Base-by-base conservation (phyloP, 2,888 invertebrate genomes). In the Colostygia pectinataria region DNA sequence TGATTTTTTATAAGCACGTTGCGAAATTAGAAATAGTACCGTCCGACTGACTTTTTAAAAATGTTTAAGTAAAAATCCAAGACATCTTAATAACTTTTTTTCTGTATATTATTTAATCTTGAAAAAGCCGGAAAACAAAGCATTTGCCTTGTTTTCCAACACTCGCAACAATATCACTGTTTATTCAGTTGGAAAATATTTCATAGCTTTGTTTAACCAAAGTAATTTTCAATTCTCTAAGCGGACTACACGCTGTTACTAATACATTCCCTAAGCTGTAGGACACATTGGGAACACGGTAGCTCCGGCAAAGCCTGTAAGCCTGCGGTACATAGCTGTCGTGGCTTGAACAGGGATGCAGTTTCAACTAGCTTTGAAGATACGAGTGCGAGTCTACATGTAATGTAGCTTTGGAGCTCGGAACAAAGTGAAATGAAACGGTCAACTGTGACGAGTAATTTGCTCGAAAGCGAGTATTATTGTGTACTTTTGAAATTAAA, bases 321-420 rank as follows among this genome's bases (percentile, higher is more conserved):
- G 46, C 46, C 24, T 15, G 24, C 15, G 29, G 45, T 20, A 20
- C 45, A 32, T 29, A 24, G 38, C 45, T 52, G 52, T 25, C 38
- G 37, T 28, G 33, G 41, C 28, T 32, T 41, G 38, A 29, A 42
- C 50, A 33, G 33, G 46, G 52, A 39, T 52, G 52, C 52, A 52
- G 38, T 43, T 52, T 29, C 51, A 51, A 44, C 39, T 40, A 42
- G 29, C 51, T 52, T 42, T 46, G 42, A 38, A 46, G 46, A 42
- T 45, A 45, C 24, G 14, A 12, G 25, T 33, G 15, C 33, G 39
- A 27, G 14, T 31, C n/a, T n/a, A n/a, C 6, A 40, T 25, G 23
- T 41, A 28, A 41, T 36, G n/a, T 15, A 23, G 42, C 37, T 51
- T 32, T 12, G 27, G 14, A 14, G 41, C 12, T 46, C 18, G 8